A percentile compares a stretch with the other conserved stretches of the same genome.
phyloP scores from a whole-genome alignment of 2,888 invertebrate species.

The Orchestes rusci region DNA sequence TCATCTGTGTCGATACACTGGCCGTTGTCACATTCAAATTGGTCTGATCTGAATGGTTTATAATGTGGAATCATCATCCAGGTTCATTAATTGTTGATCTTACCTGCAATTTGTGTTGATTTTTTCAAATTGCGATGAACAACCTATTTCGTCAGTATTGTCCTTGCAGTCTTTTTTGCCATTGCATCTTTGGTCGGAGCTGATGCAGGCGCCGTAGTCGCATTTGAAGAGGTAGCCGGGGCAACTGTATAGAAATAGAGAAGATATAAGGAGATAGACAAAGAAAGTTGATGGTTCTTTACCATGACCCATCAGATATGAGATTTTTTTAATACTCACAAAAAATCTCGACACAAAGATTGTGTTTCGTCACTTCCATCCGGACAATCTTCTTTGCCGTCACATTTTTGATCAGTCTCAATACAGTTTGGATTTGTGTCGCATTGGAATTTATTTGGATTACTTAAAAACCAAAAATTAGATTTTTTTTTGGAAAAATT shows the following conservation, averaged over 20 bases:
- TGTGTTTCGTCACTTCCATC: constrained; percentile 46
- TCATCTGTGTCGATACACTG: constrained; percentile 30
- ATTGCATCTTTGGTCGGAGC: constrained; percentile 49
- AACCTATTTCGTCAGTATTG: constrained; percentile 45
- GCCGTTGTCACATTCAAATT: constrained; percentile 31
- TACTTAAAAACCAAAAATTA: constrained; percentile 3
- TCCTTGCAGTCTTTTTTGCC: constrained; percentile 46
- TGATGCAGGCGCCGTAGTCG: constrained; percentile 36
- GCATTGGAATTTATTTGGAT: constrained; percentile 30
- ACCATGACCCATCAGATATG: background rate
- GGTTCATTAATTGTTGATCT: background rate
- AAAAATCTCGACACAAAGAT: constrained; percentile 27
- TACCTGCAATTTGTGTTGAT: constrained; percentile 22
- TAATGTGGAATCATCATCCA: too few relatives aligned
- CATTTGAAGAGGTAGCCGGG: constrained; percentile 39
- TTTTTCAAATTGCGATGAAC: constrained; percentile 3
- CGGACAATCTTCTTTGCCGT: constrained; percentile 43
- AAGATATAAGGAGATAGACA: background rate
- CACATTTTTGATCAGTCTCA: constrained; percentile 40
- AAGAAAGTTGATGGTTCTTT: background rate
- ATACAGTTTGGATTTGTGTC: constrained; percentile 40
- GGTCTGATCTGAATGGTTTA: constrained; percentile 27
- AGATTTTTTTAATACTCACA: constrained; percentile 19
- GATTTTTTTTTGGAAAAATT: constrained; percentile 2
- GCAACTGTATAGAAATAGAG: constrained; percentile 36